Conservation (phyloP, 2,797 vertebrate genomes). For the Molossus molossus region DNA sequence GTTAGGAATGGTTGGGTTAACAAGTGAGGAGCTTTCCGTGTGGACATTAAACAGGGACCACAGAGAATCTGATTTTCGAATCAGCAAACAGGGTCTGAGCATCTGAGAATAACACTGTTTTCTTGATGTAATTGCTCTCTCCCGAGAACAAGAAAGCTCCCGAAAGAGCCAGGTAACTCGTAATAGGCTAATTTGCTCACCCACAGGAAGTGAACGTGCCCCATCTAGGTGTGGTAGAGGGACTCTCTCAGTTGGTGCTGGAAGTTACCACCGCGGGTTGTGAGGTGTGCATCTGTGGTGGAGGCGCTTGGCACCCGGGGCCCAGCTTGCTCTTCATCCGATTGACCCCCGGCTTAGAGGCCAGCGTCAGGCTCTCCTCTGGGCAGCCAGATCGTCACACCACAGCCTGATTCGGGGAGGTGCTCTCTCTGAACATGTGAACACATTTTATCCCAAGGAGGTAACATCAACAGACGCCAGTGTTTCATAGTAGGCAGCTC, state of each 20-base stretch:
- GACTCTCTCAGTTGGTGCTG: constrained; percentile 8
- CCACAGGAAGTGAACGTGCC: constrained; percentile 40
- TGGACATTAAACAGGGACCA: neutral
- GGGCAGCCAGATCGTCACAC: neutral
- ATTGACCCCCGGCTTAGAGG: neutral
- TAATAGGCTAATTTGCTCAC: constrained; percentile 75
- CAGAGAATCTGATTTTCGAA: constrained; percentile 73
- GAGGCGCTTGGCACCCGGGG: neutral
- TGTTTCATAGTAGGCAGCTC: neutral
- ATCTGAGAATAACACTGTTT: constrained; percentile 67
- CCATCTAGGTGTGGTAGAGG: neutral
- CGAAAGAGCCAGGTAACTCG: neutral
- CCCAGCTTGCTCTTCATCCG: neutral
- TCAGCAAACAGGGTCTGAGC: constrained; percentile 65
- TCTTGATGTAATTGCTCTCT: constrained; percentile 74
- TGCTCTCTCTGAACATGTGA: neutral
- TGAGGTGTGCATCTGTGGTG: neutral
- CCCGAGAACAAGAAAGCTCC: constrained; percentile 72
- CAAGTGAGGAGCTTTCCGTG: constrained; percentile 44
- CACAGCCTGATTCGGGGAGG: neutral
- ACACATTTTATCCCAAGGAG: neutral
- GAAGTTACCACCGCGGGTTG: neutral
- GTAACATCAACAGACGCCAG: neutral
- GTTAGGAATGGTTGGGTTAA: neutral
- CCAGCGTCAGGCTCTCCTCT: neutral